These are phyloP conservation scores for Fistularia tabacaria DNA, from an alignment of 2,797 vertebrate genomes.

Conservation along the genomic window DNA sequence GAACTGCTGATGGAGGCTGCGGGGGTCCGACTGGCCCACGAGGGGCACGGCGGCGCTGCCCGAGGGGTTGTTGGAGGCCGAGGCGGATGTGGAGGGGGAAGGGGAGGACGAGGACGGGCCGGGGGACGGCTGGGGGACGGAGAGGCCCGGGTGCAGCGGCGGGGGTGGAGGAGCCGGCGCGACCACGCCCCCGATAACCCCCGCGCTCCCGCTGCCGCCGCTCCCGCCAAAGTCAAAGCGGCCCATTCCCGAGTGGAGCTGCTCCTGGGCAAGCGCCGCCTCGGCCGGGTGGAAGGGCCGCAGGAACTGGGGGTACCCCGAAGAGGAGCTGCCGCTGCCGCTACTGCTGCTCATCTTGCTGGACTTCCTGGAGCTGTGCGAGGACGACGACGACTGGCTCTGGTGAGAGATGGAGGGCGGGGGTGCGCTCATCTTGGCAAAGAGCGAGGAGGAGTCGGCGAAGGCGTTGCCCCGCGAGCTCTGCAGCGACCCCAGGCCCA, in stretches of 20 bases:
- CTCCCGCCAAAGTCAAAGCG: conserved; percentile 78
- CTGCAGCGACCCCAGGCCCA: conserved; percentile 76
- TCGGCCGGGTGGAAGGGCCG: conserved; percentile 80
- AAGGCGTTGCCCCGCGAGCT: conserved; percentile 76
- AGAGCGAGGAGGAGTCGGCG: conserved; percentile 76
- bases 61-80: conserved; percentile 72
- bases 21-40: conserved; percentile 77
- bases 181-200: conserved; percentile 75
- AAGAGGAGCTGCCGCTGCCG: conserved; percentile 60
- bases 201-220: conserved; percentile 58
- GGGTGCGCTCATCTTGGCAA: conserved; percentile 79
- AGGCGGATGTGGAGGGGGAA: conserved; percentile 71
- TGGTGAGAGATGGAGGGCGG: conserved; percentile 75
- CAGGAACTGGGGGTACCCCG: conserved; percentile 79
- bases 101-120: conserved; percentile 74
- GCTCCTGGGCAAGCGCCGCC: conserved; percentile 78
- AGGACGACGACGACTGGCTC: conserved; percentile 74
- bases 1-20: conserved; percentile 83
- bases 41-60: conserved; percentile 74
- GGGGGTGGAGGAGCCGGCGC: conserved; percentile 76
- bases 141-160: conserved; percentile 76
- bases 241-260: conserved; percentile 79
- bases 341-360: conserved; percentile 75
- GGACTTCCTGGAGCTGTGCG: conserved; percentile 78
- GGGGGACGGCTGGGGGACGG: conserved; percentile 75